Percentiles rank a stretch among this genome's conserved stretches.
Evolutionary conservation across 2,113 vertebrate genomes (phyloP).

Genomic region (Pseudorectes ferrugineus): DNA sequence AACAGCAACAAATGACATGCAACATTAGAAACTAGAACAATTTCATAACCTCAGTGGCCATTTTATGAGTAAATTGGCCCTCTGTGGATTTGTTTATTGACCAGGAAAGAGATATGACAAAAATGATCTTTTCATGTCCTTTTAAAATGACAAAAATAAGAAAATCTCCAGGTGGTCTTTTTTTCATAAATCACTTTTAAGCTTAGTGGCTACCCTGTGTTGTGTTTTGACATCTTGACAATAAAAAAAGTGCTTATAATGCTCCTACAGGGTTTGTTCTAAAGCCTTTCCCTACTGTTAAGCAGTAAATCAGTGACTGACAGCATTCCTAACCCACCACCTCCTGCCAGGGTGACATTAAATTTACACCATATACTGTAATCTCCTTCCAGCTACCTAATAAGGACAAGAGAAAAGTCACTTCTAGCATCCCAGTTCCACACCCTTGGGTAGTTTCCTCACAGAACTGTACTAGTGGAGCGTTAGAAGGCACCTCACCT

Average conservation of each 20-base stretch:
- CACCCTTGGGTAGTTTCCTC: not conserved
- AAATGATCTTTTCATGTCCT: constrained; percentile 57
- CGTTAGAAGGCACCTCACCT: not conserved
- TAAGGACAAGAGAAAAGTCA: constrained; percentile 17
- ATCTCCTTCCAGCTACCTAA: constrained; percentile 40
- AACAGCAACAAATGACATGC: constrained; percentile 36
- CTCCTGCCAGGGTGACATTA: constrained; percentile 56
- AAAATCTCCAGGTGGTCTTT: constrained; percentile 57
- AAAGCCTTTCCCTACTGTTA: constrained; percentile 49
- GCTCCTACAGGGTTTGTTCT: constrained; percentile 40
- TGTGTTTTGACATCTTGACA: constrained; percentile 59
- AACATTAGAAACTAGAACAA: constrained; percentile 39
- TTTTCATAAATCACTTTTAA: constrained; percentile 68
- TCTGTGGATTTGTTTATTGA: constrained; percentile 54
- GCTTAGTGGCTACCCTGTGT: constrained; percentile 46
- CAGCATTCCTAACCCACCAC: constrained; percentile 44
- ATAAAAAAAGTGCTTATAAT: constrained; percentile 61
- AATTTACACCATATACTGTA: constrained; percentile 45
- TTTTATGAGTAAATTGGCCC: constrained; percentile 61
- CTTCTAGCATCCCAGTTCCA: constrained; percentile 5
- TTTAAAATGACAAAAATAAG: constrained; percentile 63
- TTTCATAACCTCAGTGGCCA: constrained; percentile 5
- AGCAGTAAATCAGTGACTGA: constrained; percentile 68
- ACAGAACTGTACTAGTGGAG: not conserved
- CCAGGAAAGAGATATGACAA: constrained; percentile 35